phyloP scores from a whole-genome alignment of 2,797 vertebrate genomes.

The Centroberyx gerrardi region DNA sequence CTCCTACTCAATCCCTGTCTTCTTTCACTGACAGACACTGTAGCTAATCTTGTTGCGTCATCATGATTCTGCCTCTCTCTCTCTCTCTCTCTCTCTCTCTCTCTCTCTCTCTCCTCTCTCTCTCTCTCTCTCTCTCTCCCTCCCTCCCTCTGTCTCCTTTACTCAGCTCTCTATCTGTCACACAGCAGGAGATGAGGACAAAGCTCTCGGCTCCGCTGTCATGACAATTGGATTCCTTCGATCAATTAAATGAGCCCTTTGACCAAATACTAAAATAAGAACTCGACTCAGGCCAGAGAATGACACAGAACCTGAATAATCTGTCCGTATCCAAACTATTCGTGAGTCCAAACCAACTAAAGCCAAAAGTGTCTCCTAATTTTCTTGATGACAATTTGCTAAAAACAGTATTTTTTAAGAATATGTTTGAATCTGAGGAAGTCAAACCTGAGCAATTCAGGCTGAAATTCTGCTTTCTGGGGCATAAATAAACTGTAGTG shows the following conservation, averaged over 20 bases:
- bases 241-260: constrained; percentile 48
- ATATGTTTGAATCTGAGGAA: too few relatives aligned
- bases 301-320: not conserved
- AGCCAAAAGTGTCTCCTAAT: not conserved
- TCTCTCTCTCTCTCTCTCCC: not conserved
- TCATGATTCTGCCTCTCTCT: not conserved
- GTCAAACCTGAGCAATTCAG: too few relatives aligned
- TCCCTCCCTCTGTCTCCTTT: constrained; percentile 6
- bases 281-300: too few relatives aligned
- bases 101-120: not conserved
- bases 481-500: too few relatives aligned
- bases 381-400: not conserved
- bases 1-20: constrained; percentile 4
- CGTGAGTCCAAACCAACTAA: not conserved
- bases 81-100: not conserved
- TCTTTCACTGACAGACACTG: constrained; percentile 8
- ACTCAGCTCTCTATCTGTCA: constrained; percentile 10
- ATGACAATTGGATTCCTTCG: constrained; percentile 55
- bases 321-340: not conserved
- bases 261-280: not conserved
- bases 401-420: not conserved
- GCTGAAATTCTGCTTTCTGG: too few relatives aligned
- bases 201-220: constrained; percentile 28
- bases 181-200: not conserved
- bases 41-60: constrained; percentile 35